Evolutionary conservation across 2,797 vertebrate genomes (phyloP).

Genomic region (Podarcis siculus): DNA sequence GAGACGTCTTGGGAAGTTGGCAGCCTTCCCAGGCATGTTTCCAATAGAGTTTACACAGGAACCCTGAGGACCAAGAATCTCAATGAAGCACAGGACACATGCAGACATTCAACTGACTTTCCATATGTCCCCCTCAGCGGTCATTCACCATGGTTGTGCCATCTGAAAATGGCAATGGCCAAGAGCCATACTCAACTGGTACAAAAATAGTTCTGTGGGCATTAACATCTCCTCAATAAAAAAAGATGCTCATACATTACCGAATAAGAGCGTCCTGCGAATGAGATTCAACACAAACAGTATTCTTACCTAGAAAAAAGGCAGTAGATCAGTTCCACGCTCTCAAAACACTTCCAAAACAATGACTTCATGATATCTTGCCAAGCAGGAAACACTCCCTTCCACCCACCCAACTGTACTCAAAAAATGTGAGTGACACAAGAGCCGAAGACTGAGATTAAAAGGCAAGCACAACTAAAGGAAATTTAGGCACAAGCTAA

Average conservation of each 20-base stretch:
- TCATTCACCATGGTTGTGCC: neutral
- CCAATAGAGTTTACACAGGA: neutral
- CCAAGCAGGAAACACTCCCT: conserved; percentile 27
- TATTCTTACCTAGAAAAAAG: conserved; percentile 76
- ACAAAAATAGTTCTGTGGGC: neutral
- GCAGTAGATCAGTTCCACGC: conserved; percentile 30
- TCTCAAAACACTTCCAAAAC: conserved; percentile 45
- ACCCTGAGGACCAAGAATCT: neutral
- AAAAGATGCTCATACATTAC: conserved; percentile 71
- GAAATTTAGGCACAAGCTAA: conserved; percentile 2
- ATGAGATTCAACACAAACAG: conserved; percentile 46
- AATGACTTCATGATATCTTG: conserved; percentile 40
- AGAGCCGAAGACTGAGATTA: conserved; percentile 69
- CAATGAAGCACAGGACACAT: neutral
- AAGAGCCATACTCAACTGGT: neutral
- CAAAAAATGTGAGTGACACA: conserved; percentile 53
- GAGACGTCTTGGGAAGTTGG: no score
- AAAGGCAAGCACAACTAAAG: conserved; percentile 55
- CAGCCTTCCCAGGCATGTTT: no score
- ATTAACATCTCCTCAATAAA: conserved; percentile 45
- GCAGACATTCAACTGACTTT: neutral
- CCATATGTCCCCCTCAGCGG: neutral
- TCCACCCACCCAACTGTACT: neutral
- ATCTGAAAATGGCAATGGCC: neutral
- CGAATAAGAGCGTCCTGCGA: conserved; percentile 61